These are phyloP conservation scores for Rotaria macrura DNA, from an alignment of 2,888 invertebrate species.

Conservation along the genomic window DNA sequence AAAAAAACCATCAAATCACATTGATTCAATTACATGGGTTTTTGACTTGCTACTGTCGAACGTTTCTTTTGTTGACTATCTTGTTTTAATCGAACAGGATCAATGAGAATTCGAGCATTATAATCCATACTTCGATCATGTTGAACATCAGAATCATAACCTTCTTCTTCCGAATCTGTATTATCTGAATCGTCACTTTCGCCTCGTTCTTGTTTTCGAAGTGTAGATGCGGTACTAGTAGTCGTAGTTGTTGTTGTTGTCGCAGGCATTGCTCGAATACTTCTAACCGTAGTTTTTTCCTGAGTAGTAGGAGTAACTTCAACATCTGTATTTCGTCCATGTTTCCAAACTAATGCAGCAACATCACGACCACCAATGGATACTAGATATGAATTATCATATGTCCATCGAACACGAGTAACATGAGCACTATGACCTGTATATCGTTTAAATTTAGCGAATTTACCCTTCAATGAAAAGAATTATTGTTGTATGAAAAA, in stretches of 20 bases:
- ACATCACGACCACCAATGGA: conserved; percentile 51
- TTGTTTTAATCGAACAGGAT: conserved; percentile 19
- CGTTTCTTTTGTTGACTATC: background rate
- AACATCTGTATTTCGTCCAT: conserved; percentile 34
- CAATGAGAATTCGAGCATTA: conserved; percentile 25
- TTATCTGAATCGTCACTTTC: conserved; percentile 48
- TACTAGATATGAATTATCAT: conserved; percentile 40
- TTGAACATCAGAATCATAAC: conserved; percentile 36
- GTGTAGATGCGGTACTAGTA: background rate
- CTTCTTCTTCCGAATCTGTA: conserved; percentile 50
- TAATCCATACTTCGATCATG: conserved; percentile 31
- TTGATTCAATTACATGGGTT: background rate
- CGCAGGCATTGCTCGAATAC: background rate
- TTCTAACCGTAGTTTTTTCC: background rate
- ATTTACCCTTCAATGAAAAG: conserved; percentile 49
- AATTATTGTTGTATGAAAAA: too few relatives aligned
- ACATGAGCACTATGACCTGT: conserved; percentile 35
- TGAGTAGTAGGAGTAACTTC: conserved; percentile 35
- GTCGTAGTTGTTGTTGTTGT: background rate
- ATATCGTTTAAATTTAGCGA: conserved; percentile 49
- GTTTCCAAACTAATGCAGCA: conserved; percentile 49
- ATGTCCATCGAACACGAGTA: conserved; percentile 29
- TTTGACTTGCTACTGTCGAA: background rate
- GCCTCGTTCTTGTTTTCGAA: conserved; percentile 36
- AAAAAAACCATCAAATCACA: background rate